Percentiles rank a stretch among this genome's conserved stretches.
Conservation (phyloP, 2,888 invertebrate species). For the Yponomeuta sedellus region DNA sequence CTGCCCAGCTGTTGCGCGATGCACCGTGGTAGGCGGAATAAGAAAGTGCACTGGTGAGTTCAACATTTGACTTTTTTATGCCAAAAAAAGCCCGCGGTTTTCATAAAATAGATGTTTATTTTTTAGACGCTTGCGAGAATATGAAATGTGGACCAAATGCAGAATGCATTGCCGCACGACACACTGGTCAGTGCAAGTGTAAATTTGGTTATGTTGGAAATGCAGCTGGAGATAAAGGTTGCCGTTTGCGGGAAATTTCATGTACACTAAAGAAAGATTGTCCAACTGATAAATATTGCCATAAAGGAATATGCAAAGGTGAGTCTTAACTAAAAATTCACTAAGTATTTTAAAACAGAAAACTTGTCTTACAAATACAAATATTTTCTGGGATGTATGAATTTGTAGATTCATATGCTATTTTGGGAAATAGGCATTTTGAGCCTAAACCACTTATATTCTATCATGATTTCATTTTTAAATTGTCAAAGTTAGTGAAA, state of each 20-base stretch:
- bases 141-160: slow-evolving; percentile 88
- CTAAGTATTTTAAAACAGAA: too few relatives aligned
- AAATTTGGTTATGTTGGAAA: slow-evolving; percentile 86
- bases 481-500: too few relatives aligned
- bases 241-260: slow-evolving; percentile 83
- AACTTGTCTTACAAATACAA: too few relatives aligned
- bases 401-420: too few relatives aligned
- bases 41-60: slow-evolving; percentile 84
- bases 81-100: background rate
- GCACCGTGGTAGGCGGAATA: slow-evolving; percentile 81
- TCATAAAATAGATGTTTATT: slow-evolving; percentile 18
- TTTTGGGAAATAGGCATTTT: too few relatives aligned
- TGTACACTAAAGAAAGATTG: slow-evolving; percentile 86
- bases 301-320: slow-evolving; percentile 88
- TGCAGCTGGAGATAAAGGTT: slow-evolving; percentile 83
- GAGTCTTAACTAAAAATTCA: too few relatives aligned
- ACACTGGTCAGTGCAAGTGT: slow-evolving; percentile 87
- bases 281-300: slow-evolving; percentile 86
- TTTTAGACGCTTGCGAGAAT: slow-evolving; percentile 85
- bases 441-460: too few relatives aligned
- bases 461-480: too few relatives aligned
- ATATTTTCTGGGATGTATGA: too few relatives aligned
- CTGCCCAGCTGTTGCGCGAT: slow-evolving; percentile 88
- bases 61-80: background rate
- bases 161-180: slow-evolving; percentile 86